Percentiles rank a stretch among this genome's conserved stretches.
phyloP scores from a whole-genome alignment of 2,888 invertebrate species.

The Cephus spinipes region DNA sequence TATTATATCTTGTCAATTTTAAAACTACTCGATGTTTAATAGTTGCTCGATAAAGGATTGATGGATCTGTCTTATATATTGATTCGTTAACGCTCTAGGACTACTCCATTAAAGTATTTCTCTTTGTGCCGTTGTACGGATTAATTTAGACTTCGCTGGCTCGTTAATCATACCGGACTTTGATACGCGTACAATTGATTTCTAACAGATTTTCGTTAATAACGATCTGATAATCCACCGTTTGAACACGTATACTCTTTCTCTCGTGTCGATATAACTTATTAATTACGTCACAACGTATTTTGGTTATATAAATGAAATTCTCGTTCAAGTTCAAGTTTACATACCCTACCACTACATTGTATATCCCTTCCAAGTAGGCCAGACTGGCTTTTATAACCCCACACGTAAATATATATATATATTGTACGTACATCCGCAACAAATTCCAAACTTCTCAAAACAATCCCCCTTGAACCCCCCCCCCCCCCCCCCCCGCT shows the following conservation, averaged over 20 bases:
- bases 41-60: not conserved
- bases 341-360: not conserved
- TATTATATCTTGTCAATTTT: not conserved
- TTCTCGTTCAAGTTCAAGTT: not conserved
- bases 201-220: not conserved
- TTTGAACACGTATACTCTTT: not conserved
- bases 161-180: not conserved
- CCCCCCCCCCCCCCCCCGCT: not conserved
- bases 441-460: not conserved
- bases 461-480: constrained; percentile 5
- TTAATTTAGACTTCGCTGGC: not conserved
- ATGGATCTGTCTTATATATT: not conserved
- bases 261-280: not conserved
- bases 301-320: not conserved
- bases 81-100: not conserved
- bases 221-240: not conserved
- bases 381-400: not conserved
- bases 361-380: not conserved
- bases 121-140: not conserved
- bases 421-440: not conserved
- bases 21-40: not conserved
- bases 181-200: not conserved
- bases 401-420: not conserved
- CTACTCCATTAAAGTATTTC: not conserved
- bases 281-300: not conserved